A percentile compares a stretch with the other conserved stretches of the same genome.
phyloP scores from a whole-genome alignment of 2,888 invertebrate species.

The Rhogogaster chlorosoma region DNA sequence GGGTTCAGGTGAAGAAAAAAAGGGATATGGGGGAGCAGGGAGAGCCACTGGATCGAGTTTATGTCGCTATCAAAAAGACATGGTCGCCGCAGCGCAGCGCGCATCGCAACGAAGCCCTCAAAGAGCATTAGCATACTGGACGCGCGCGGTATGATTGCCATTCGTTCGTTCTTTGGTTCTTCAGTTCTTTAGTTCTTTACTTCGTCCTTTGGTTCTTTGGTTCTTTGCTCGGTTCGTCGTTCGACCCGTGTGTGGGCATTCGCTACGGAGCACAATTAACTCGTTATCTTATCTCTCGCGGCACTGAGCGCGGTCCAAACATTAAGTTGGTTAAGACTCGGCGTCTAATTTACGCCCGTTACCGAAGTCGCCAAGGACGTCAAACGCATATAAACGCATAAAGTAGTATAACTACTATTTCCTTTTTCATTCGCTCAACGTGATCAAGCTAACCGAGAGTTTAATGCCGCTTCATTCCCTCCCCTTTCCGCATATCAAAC shows the following conservation, averaged over 20 bases:
- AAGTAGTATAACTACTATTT: constrained; percentile 4
- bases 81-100: constrained; percentile 72
- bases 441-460: neutral
- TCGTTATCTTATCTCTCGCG: constrained; percentile 77
- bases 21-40: constrained; percentile 54
- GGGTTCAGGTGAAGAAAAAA: constrained; percentile 1
- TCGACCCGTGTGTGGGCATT: constrained; percentile 75
- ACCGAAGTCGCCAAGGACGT: constrained; percentile 62
- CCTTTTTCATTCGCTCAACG: constrained; percentile 11
- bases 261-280: constrained; percentile 77
- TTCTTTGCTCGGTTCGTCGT: constrained; percentile 51
- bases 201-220: constrained; percentile 7
- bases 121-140: constrained; percentile 77
- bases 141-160: constrained; percentile 70
- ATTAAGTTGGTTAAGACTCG: constrained; percentile 74
- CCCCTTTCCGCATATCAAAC: neutral
- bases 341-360: constrained; percentile 73
- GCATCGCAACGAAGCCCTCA: constrained; percentile 74
- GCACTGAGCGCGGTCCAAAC: constrained; percentile 71
- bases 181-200: neutral
- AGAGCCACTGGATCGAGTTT: constrained; percentile 75
- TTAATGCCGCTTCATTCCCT: constrained; percentile 18
- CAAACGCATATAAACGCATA: constrained; percentile 37
- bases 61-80: constrained; percentile 76
- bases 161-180: neutral